Percentiles rank a stretch among this genome's conserved stretches.
Conservation (phyloP, 2,888 invertebrate species). For the Creontiades dilutus region DNA sequence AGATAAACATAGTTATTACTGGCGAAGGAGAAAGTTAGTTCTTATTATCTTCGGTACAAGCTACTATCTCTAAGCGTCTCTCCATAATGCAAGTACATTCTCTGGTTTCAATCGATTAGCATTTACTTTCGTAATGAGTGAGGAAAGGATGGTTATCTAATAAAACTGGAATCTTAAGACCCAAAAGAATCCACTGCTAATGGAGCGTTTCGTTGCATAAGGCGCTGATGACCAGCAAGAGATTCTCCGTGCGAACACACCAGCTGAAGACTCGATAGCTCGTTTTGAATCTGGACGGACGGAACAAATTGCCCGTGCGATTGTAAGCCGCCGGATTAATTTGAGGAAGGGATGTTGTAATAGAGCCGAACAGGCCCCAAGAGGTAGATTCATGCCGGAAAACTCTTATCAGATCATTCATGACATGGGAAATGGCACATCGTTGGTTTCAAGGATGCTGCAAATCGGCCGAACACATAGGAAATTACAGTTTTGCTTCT, state of each 20-base stretch:
- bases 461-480: neutral
- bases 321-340: conserved; percentile 16
- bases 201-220: neutral
- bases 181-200: neutral
- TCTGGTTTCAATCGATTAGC: neutral
- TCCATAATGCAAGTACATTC: too few relatives aligned
- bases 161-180: neutral
- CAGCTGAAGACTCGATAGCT: neutral
- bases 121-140: neutral
- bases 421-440: conserved; percentile 30
- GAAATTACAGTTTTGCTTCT: neutral
- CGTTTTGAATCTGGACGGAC: neutral
- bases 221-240: neutral
- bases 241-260: neutral
- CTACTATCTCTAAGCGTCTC: too few relatives aligned
- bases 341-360: conserved; percentile 26
- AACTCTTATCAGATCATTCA: conserved; percentile 14
- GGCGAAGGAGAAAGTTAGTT: too few relatives aligned
- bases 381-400: conserved; percentile 20
- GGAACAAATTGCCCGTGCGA: conserved; percentile 16
- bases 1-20: too few relatives aligned
- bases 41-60: too few relatives aligned
- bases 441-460: conserved; percentile 53
- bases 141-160: neutral
- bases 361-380: neutral